Evolutionary conservation across 2,888 invertebrate species (phyloP).

Genomic region (Xylocampa areola): DNA sequence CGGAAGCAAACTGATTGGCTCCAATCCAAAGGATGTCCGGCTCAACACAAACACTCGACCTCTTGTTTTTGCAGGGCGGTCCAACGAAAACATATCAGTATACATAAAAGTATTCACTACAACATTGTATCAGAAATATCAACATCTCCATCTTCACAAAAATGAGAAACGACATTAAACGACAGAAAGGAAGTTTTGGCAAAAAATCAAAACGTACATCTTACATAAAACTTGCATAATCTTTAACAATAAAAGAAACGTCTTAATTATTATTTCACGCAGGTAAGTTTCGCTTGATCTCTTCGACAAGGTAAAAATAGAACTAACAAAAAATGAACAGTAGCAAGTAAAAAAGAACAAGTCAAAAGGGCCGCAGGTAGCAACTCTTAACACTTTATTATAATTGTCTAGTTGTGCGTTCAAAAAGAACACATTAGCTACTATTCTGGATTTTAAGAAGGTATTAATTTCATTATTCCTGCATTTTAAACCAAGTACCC

Average conservation of each 20-base stretch:
- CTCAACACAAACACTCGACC: conserved; percentile 50
- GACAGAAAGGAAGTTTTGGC: conserved; percentile 10
- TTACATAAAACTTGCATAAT: conserved; percentile 41
- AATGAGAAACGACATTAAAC: conserved; percentile 13
- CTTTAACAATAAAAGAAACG: conserved; percentile 47
- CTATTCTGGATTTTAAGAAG: conserved; percentile 49
- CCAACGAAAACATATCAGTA: conserved; percentile 20
- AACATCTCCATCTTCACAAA: conserved; percentile 12
- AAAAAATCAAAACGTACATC: conserved; percentile 25
- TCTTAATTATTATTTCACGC: conserved; percentile 51
- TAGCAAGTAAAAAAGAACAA: conserved; percentile 65
- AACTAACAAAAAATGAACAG: conserved; percentile 54
- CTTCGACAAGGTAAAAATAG: conserved; percentile 38
- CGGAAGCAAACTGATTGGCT: conserved; percentile 61
- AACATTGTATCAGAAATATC: conserved; percentile 8
- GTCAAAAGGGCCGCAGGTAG: conserved; percentile 74
- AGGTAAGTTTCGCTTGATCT: conserved; percentile 57
- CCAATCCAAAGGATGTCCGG: conserved; percentile 60
- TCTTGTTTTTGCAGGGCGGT: conserved; percentile 44
- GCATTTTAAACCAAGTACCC: conserved; percentile 24
- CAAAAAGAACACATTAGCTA: conserved; percentile 71
- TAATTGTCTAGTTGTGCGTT: conserved; percentile 71
- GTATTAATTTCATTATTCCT: conserved; percentile 27
- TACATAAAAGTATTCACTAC: conserved; percentile 8
- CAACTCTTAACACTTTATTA: conserved; percentile 63